Percentiles rank a stretch among this genome's conserved stretches.
These are phyloP conservation scores for Leptinotarsa rubiginosa DNA, from an alignment of 2,888 invertebrate genomes.

Conservation along the genomic window DNA sequence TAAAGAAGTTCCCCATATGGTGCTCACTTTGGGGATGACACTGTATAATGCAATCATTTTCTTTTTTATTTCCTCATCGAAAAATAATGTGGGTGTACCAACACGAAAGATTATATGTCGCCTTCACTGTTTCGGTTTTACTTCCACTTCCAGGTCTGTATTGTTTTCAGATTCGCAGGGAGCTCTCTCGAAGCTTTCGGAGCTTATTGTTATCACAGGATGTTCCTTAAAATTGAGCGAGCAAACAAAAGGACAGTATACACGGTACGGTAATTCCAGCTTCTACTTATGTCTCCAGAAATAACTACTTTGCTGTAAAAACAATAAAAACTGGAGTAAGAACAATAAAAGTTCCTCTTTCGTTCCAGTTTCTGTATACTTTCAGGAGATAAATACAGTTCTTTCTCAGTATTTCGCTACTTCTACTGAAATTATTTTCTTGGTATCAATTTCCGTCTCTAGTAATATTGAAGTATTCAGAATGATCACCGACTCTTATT, in stretches of 20 bases:
- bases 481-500: too few species aligned
- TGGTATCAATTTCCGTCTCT: too few species aligned
- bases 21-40: too few species aligned
- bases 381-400: neutral
- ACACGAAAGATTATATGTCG: constrained; percentile 42
- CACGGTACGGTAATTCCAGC: constrained; percentile 40
- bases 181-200: constrained; percentile 34
- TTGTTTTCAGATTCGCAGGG: constrained; percentile 36
- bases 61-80: constrained; percentile 28
- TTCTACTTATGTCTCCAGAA: constrained; percentile 29
- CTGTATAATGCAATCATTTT: constrained; percentile 29
- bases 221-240: constrained; percentile 37
- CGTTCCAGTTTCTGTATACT: neutral
- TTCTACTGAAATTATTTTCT: too few species aligned
- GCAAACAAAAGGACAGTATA: constrained; percentile 38
- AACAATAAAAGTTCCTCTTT: constrained; percentile 7
- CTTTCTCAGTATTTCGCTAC: neutral
- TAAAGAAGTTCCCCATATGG: too few species aligned
- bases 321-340: constrained; percentile 17
- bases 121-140: constrained; percentile 34
- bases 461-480: too few species aligned
- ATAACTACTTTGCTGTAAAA: constrained; percentile 25
- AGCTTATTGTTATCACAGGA: constrained; percentile 44
- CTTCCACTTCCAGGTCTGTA: constrained; percentile 34
- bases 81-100: constrained; percentile 23